Conservation (phyloP, 2,113 vertebrate species). For the Cyprinodon tularosa region DNA sequence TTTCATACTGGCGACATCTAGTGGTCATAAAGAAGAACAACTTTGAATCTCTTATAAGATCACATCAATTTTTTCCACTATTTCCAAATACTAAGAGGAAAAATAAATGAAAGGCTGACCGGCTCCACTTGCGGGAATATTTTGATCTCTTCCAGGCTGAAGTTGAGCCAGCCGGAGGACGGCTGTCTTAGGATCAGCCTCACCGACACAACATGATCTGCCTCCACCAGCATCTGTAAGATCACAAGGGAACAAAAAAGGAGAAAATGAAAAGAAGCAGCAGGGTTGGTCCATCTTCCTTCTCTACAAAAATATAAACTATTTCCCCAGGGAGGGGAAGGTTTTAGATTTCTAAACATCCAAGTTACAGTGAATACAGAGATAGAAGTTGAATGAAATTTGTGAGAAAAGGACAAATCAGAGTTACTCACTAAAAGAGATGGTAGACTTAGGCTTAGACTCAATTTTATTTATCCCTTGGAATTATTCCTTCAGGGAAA, state of each 20-base stretch:
- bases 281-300: too few relatives aligned
- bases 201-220: slow-evolving; percentile 82
- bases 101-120: slow-evolving; percentile 64
- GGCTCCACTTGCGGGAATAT: slow-evolving; percentile 81
- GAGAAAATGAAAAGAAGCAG: too few relatives aligned
- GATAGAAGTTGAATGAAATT: not conserved
- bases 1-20: not conserved
- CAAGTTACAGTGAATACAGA: not conserved
- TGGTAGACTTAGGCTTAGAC: not conserved
- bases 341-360: not conserved
- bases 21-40: not conserved
- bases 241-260: not conserved
- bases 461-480: too few relatives aligned
- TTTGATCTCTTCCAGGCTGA: slow-evolving; percentile 87
- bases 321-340: too few relatives aligned
- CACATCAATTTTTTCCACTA: not conserved
- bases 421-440: not conserved
- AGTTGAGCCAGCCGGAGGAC: slow-evolving; percentile 88
- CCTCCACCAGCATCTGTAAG: slow-evolving; percentile 85
- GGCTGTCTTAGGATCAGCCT: slow-evolving; percentile 92
- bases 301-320: too few relatives aligned
- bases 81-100: not conserved
- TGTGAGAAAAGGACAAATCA: not conserved
- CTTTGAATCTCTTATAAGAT: not conserved
- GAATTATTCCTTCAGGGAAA: too few relatives aligned